phyloP scores from a whole-genome alignment of 1,140 invertebrate genomes.

The Globodera rostochiensis region DNA sequence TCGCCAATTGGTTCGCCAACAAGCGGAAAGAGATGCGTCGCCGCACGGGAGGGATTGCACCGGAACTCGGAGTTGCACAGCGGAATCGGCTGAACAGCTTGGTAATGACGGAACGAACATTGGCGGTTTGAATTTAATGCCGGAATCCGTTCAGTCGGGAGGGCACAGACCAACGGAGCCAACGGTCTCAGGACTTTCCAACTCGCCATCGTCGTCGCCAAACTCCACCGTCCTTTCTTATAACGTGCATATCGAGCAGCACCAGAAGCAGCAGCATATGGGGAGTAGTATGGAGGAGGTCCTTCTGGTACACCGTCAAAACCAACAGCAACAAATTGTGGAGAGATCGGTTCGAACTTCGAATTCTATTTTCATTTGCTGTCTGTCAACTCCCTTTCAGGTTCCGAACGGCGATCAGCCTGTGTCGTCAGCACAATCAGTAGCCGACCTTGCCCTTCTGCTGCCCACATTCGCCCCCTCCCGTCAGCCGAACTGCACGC shows the following conservation, averaged over 20 bases:
- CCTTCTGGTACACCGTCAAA: background rate
- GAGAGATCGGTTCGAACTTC: no score
- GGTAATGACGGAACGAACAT: background rate
- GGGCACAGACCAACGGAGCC: background rate
- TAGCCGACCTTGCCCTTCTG: background rate
- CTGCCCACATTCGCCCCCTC: background rate
- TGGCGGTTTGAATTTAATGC: background rate
- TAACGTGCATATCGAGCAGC: background rate
- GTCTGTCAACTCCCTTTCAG: background rate
- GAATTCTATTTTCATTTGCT: no score
- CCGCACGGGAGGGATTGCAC: background rate
- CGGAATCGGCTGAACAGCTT: constrained; percentile 7
- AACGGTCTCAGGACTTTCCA: background rate
- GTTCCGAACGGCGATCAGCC: background rate
- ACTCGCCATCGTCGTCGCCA: background rate
- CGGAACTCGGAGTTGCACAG: background rate
- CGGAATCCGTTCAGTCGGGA: background rate
- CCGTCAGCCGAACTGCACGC: background rate
- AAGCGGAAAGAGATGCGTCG: constrained; percentile 63
- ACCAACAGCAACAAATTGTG: background rate
- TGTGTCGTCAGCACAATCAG: background rate
- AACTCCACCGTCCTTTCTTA: background rate
- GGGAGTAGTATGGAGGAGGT: background rate
- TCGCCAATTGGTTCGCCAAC: constrained; percentile 65
- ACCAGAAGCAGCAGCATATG: background rate